A percentile compares a stretch with the other conserved stretches of the same genome.
Conservation (phyloP, 2,113 vertebrate species). For the Mystacornis crossleyi region DNA sequence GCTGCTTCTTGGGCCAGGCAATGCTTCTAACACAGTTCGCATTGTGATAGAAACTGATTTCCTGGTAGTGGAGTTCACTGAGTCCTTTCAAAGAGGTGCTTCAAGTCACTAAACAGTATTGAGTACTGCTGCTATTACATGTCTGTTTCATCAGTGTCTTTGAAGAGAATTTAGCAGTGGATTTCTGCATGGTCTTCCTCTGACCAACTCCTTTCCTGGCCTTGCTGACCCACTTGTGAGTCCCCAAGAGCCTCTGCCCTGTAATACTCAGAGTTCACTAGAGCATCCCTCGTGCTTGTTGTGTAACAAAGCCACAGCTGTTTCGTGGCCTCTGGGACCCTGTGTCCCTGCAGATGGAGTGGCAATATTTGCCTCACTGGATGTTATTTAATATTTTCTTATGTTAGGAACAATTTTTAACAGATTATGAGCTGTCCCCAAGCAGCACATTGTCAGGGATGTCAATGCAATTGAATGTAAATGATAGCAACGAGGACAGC, state of each 20-base stretch:
- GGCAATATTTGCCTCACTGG: neutral
- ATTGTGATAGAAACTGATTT: neutral
- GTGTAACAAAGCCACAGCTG: conserved; percentile 38
- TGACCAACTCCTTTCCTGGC: neutral
- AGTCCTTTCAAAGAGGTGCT: neutral
- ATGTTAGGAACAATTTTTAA: neutral
- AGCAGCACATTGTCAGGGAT: neutral
- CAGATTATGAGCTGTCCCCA: conserved; percentile 24
- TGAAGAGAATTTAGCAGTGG: neutral
- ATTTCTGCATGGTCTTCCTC: neutral
- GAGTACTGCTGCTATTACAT: neutral
- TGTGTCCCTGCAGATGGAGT: neutral
- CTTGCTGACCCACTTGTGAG: neutral
- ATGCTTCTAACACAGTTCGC: neutral
- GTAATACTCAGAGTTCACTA: neutral
- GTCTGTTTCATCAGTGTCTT: neutral
- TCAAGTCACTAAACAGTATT: neutral
- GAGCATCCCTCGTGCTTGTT: neutral
- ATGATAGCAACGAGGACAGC: neutral
- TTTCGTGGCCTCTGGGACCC: conserved; percentile 9
- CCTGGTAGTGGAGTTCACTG: neutral
- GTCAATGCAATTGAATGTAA: neutral
- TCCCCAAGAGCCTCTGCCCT: neutral
- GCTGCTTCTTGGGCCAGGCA: neutral
- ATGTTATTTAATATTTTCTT: conserved; percentile 29